phyloP scores from a whole-genome alignment of 2,113 vertebrate species.

The Chrysemys picta region DNA sequence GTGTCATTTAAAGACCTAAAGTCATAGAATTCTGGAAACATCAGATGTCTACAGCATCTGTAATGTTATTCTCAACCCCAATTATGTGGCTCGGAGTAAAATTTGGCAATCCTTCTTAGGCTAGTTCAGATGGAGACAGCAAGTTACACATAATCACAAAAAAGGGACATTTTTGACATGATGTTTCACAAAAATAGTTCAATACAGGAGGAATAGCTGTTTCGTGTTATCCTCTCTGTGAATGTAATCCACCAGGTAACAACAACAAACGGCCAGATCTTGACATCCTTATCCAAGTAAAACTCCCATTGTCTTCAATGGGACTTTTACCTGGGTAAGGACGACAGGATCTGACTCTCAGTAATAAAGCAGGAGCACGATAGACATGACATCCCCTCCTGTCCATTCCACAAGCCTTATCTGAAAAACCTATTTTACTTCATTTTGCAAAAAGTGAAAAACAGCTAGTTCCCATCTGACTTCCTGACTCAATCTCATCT shows the following conservation, averaged over 20 bases:
- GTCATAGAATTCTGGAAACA: not conserved
- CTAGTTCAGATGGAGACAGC: not conserved
- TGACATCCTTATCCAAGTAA: not conserved
- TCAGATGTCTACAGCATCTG: not conserved
- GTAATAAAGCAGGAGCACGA: not conserved
- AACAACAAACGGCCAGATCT: not conserved
- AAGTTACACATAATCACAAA: not conserved
- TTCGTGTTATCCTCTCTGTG: not conserved
- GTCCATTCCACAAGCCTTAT: not conserved
- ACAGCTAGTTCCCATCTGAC: slow-evolving; percentile 1
- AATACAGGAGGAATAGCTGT: not conserved
- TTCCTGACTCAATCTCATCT: not conserved
- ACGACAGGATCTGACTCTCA: too few species aligned
- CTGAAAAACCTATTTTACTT: not conserved
- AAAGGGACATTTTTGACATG: not conserved
- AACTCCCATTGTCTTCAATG: not conserved
- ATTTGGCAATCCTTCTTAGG: not conserved
- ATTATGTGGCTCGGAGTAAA: not conserved
- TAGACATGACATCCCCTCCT: not conserved
- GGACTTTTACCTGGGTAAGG: rapidly evolving
- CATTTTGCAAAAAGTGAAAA: slow-evolving; percentile 47
- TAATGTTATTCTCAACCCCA: not conserved
- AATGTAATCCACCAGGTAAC: rapidly evolving
- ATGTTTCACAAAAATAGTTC: not conserved
- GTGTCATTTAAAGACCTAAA: not conserved